phyloP scores from a whole-genome alignment of 1,140 invertebrate species.

The Drosophila erecta region DNA sequence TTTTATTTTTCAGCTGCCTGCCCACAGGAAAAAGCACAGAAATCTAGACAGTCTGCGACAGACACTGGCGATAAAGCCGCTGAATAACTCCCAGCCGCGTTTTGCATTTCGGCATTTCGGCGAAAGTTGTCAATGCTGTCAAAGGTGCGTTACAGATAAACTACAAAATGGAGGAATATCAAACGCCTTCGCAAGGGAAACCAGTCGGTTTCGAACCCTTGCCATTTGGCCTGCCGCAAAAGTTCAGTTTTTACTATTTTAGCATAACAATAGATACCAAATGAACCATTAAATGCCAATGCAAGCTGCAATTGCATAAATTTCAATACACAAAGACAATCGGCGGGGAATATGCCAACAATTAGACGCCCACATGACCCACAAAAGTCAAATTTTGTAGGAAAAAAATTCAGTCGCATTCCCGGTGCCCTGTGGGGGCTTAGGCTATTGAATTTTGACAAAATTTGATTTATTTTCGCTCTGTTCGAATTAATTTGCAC shows the following conservation, averaged over 20 bases:
- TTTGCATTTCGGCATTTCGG: slow-evolving; percentile 53
- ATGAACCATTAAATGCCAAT: slow-evolving; percentile 59
- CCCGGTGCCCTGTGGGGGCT: slow-evolving; percentile 56
- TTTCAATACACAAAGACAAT: slow-evolving; percentile 50
- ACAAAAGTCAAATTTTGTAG: slow-evolving; percentile 49
- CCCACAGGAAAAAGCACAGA: slow-evolving; percentile 62
- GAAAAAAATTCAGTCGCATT: slow-evolving; percentile 34
- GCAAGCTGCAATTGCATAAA: slow-evolving; percentile 59
- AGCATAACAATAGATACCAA: slow-evolving; percentile 53
- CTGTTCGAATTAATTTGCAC: slow-evolving; percentile 55
- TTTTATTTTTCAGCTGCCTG: slow-evolving; percentile 19
- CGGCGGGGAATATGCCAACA: slow-evolving; percentile 55
- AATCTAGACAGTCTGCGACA: slow-evolving; percentile 48
- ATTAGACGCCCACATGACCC: slow-evolving; percentile 73
- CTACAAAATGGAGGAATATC: neutral
- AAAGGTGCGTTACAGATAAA: slow-evolving; percentile 55
- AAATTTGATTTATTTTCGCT: slow-evolving; percentile 62
- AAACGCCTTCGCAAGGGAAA: slow-evolving; percentile 29
- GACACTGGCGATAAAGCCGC: slow-evolving; percentile 59
- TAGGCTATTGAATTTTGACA: slow-evolving; percentile 56
- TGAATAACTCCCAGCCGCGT: slow-evolving; percentile 12
- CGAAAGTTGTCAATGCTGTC: slow-evolving; percentile 62
- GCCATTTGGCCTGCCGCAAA: slow-evolving; percentile 38
- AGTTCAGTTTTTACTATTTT: slow-evolving; percentile 40
- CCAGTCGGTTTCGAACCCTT: slow-evolving; percentile 26